Percentiles rank a stretch among this genome's conserved stretches.
Conservation (phyloP, 2,888 invertebrate genomes). For the Drosophila meridiana region DNA sequence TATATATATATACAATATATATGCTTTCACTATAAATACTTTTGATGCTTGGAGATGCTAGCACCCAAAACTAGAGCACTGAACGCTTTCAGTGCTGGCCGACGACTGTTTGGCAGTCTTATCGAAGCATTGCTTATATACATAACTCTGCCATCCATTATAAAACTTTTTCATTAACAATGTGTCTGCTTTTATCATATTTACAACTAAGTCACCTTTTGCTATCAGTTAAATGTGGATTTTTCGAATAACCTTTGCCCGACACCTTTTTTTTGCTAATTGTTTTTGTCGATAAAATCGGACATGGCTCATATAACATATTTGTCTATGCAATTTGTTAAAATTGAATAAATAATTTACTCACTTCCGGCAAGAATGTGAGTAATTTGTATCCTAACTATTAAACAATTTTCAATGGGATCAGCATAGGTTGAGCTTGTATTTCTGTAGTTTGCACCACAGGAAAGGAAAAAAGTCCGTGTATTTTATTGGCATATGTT, state of each 20-base stretch:
- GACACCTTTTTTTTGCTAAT: constrained; percentile 7
- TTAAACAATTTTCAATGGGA: not conserved
- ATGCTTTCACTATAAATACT: constrained; percentile 12
- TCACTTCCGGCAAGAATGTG: not conserved
- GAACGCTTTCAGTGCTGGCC: constrained; percentile 19
- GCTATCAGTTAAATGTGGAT: constrained; percentile 29
- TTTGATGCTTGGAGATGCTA: constrained; percentile 3
- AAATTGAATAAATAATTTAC: not conserved
- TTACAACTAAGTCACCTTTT: constrained; percentile 19
- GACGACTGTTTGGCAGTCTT: constrained; percentile 28
- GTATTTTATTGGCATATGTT: not conserved
- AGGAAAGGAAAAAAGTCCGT: not conserved
- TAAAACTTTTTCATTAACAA: constrained; percentile 15
- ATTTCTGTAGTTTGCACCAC: not conserved
- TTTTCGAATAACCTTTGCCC: constrained; percentile 20
- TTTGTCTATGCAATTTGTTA: not conserved
- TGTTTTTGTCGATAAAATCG: constrained; percentile 1
- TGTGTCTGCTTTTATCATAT: constrained; percentile 38
- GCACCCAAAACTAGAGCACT: constrained; percentile 5
- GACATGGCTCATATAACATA: not conserved
- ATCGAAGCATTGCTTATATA: constrained; percentile 37
- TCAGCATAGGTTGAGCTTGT: not conserved
- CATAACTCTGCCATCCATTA: constrained; percentile 16
- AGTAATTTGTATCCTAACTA: not conserved
- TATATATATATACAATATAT: not conserved